Conservation (phyloP, 2,888 invertebrate genomes). For the Caenorhabditis uteleia region DNA sequence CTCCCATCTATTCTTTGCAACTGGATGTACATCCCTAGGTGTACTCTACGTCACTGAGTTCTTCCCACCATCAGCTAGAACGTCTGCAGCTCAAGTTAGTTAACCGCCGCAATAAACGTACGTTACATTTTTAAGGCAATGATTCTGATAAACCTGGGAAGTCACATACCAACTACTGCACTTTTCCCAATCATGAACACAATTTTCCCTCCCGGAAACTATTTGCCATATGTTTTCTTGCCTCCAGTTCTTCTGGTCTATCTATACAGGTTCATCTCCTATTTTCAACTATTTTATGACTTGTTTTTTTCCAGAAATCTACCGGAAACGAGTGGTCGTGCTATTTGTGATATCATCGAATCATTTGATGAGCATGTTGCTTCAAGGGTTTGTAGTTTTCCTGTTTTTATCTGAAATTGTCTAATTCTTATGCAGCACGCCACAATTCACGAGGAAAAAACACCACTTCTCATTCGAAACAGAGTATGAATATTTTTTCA, state of each 20-base stretch:
- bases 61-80: constrained; percentile 26
- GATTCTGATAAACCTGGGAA: neutral
- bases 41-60: constrained; percentile 13
- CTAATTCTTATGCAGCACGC: too few relatives aligned
- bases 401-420: too few relatives aligned
- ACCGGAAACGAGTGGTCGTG: neutral
- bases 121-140: neutral
- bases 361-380: too few relatives aligned
- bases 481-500: too few relatives aligned
- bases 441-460: too few relatives aligned
- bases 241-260: too few relatives aligned
- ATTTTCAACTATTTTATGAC: neutral
- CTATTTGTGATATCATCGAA: neutral
- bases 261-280: too few relatives aligned
- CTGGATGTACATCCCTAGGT: constrained; percentile 7
- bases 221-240: too few relatives aligned
- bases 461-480: too few relatives aligned
- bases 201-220: too few relatives aligned
- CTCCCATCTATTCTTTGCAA: constrained; percentile 4
- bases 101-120: neutral
- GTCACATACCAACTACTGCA: neutral
- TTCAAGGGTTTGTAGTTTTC: too few relatives aligned
- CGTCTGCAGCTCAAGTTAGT: constrained; percentile 19
- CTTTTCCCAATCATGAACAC: neutral
- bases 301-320: neutral